Conservation (phyloP, 2,113 vertebrate genomes). For the Sus scrofa region T2T-Sscrofa CM000817.6:23476001-23476500, state of each 20-base stretch:
- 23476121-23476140: not conserved
- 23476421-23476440: slow-evolving; percentile 66
- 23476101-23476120: not conserved
- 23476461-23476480: slow-evolving; percentile 44
- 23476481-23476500: not conserved
- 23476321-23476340: not conserved
- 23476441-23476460: slow-evolving; percentile 57
- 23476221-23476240: not conserved
- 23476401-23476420: slow-evolving; percentile 62
- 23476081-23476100: not conserved
- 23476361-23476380: not conserved
- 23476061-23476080: not conserved
- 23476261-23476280: not conserved
- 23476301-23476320: not conserved
- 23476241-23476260: not conserved
- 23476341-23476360: not conserved
- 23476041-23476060: not conserved
- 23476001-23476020: not conserved
- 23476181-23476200: not conserved
- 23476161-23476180: not conserved
- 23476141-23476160: not conserved
- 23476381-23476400: slow-evolving; percentile 65
- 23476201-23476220: not conserved
- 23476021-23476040: not conserved
- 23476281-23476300: not conserved